Evolutionary conservation across 2,888 invertebrate genomes (phyloP).

Genomic region (Spialia ferax): DNA sequence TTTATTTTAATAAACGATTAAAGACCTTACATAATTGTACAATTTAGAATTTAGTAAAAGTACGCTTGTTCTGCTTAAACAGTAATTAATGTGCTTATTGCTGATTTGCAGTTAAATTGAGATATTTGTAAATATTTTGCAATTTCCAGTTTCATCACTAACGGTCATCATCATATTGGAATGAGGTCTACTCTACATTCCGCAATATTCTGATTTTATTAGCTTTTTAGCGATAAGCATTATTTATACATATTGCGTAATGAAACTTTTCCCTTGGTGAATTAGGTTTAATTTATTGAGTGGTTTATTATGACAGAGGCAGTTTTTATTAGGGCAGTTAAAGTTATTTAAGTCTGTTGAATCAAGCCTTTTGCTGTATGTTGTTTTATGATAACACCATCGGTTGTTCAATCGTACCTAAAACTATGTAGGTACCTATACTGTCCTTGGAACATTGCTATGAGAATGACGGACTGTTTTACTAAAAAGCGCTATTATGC

Average conservation of each 20-base stretch:
- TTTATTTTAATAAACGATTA: not conserved
- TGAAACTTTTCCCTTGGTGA: not conserved
- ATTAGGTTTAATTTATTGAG: not conserved
- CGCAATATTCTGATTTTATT: not conserved
- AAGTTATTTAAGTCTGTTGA: constrained; percentile 11
- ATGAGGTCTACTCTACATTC: not conserved
- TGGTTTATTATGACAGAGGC: not conserved
- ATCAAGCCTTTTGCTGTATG: constrained; percentile 3
- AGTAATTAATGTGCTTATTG: not conserved
- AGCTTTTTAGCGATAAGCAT: not conserved
- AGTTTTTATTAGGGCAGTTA: constrained; percentile 1
- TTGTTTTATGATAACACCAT: too few relatives aligned
- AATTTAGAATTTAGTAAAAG: not conserved
- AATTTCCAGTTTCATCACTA: not conserved
- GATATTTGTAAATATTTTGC: not conserved
- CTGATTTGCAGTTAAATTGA: not conserved
- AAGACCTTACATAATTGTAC: not conserved
- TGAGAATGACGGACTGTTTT: constrained; percentile 33
- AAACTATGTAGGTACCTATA: not conserved
- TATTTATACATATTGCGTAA: not conserved
- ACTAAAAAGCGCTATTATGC: constrained; percentile 28
- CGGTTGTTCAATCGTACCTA: too few relatives aligned
- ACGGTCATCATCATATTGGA: not conserved
- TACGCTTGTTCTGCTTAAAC: not conserved
- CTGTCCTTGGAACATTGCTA: constrained; percentile 15